Base-by-base conservation (phyloP, 2,113 vertebrate species). In the Pelmatolapia mariae region DNA sequence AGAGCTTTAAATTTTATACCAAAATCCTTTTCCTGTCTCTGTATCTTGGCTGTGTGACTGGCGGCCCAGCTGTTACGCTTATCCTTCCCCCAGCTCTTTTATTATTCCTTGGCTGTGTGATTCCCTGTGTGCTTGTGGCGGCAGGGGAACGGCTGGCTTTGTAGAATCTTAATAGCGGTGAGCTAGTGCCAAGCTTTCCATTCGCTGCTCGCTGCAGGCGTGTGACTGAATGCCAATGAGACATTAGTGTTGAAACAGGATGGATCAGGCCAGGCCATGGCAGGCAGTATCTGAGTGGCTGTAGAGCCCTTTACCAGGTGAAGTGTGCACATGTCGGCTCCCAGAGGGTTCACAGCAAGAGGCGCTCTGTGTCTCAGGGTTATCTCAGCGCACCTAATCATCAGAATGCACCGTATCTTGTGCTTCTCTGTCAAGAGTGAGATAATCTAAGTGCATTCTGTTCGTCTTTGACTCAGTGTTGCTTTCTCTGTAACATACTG, bases 191-290 rank as follows among this genome's bases (percentile, higher is more conserved):
- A 89, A 86, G 90, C 94, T 87, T 82, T 88, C 86, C 82, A 43
- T 80, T 89, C 71, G 81, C 85, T 8, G 83, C 92, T 84, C 43
- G 89, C 93, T 91, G 90, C 83, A 73, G 87, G 87, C 91, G 66
- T 94, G 94, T 78, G 59, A 54, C 94, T 92, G 95, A 93, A 96
- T 95, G 92, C 93, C 94, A 94, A 95, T 95, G 93, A 95, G 94
- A 95, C 90, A 53, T 94, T 91, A 91, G 81, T 87, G 82, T 81
- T 82, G 71, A 90, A 80, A 81, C 66, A 12, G 88, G 81, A 79
- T 89, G 91, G 78, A 88, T 88, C 87, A 56, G 83, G 87, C 83
- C 52, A 54, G 54, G 87, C 83, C 18, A 40, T 57, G 82, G 82
- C 84, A 59, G 89, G 52, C 80, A 8, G 88, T 59, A 80, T 91